Conservation (phyloP, 2,113 vertebrate genomes). For the Marmota flaviventris region DNA sequence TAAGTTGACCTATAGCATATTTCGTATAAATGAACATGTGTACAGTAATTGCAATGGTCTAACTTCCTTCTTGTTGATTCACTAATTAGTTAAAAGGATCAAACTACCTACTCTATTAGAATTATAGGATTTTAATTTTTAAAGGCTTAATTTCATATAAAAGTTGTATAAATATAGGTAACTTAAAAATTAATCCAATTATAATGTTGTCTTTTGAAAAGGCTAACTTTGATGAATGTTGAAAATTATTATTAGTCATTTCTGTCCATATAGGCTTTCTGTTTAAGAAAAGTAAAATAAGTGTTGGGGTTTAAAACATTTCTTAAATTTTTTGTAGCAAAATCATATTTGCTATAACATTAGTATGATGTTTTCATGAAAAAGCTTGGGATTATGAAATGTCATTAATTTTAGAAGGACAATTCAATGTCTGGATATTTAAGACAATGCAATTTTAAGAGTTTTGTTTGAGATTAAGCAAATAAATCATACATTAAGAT, state of each 20-base stretch:
- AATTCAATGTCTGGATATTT: slow-evolving; percentile 79
- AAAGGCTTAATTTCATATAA: slow-evolving; percentile 68
- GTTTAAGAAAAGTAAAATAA: slow-evolving; percentile 73
- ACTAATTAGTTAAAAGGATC: slow-evolving; percentile 81
- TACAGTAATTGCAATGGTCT: slow-evolving; percentile 79
- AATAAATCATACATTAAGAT: slow-evolving; percentile 80
- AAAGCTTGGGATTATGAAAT: slow-evolving; percentile 86
- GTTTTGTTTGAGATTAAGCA: slow-evolving; percentile 80
- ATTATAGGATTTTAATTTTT: slow-evolving; percentile 73
- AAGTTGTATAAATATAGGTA: slow-evolving; percentile 54
- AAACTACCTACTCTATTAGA: slow-evolving; percentile 77
- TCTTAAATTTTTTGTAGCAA: slow-evolving; percentile 78
- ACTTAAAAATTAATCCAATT: slow-evolving; percentile 62
- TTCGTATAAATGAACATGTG: slow-evolving; percentile 80
- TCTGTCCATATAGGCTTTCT: slow-evolving; percentile 73
- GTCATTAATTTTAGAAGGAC: slow-evolving; percentile 86
- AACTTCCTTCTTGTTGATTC: slow-evolving; percentile 78
- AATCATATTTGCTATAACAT: slow-evolving; percentile 82
- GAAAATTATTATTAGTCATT: slow-evolving; percentile 60
- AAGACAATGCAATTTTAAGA: slow-evolving; percentile 80
- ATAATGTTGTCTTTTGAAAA: slow-evolving; percentile 62
- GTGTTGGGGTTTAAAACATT: slow-evolving; percentile 72
- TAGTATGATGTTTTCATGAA: slow-evolving; percentile 85
- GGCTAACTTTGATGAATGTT: slow-evolving; percentile 67
- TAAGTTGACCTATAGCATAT: slow-evolving; percentile 70